Base-by-base conservation (phyloP, 2,888 invertebrate species). In the Cancer borealis region DNA sequence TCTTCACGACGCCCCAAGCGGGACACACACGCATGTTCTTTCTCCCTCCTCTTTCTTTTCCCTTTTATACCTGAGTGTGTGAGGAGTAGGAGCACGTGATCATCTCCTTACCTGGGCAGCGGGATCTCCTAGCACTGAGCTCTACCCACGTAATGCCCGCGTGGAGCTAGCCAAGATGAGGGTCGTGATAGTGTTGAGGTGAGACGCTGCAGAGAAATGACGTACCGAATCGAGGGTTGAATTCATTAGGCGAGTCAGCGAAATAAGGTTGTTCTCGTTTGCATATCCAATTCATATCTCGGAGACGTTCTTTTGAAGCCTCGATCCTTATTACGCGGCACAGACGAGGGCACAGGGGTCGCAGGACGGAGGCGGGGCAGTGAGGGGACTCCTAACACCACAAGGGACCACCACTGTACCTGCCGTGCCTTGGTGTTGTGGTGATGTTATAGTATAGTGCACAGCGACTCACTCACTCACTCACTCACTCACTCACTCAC, bases 191-290 rank as follows among this genome's bases (percentile, higher is more conserved):
- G 39, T 17, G 30, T 8, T 3, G 73, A n/a, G 39, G 84, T 12
- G 84, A 84, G 84, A 39, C 39, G 30, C 39, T 30, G n/a, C 30
- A 17, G 84, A 84, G 84, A 84, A 84, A 84, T 84, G 84, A 84
- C 84, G 84, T 14, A 12, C 39, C 84, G 84, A 39, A 30, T 30
- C 30, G 84, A 39, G 30, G 30, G 39, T 2, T 39, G 84, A 39
- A 84, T 84, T 84, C 84, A 84, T 84, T 39, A 84, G 10, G 84
- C 84, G 39, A 84, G 84, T 39, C 84, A 39, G 84, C 84, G 84
- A 84, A 84, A 84, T 84, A 84, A 39, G 84, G 84, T n/a, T 84
- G 84, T 84, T 84, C 84, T 84, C 84, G 84, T 84, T 84, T 84
- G 84, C 84, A 84, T 84, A 84, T 84, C 84, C 39, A n/a, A 39